Evolutionary conservation across 2,888 invertebrate species (phyloP).

Genomic region (Gnatocerus cornutus): DNA sequence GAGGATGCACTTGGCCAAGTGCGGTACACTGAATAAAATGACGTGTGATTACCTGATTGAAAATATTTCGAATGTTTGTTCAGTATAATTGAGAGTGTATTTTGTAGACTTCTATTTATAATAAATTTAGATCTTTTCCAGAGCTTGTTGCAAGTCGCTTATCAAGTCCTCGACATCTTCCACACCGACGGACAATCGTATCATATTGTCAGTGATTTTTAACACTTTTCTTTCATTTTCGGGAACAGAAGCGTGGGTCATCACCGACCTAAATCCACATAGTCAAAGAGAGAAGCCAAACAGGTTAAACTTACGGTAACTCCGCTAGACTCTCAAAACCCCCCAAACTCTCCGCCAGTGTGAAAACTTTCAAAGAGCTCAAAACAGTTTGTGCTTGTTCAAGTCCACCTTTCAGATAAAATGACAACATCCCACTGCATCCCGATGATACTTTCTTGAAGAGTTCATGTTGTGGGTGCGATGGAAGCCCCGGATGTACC

Average conservation of each 20-base stretch:
- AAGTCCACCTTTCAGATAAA: constrained; percentile 87
- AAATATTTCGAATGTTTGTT: constrained; percentile 55
- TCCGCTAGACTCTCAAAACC: constrained; percentile 96
- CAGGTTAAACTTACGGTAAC: constrained; percentile 82
- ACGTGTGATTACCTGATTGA: constrained; percentile 65
- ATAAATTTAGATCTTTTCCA: constrained; percentile 71
- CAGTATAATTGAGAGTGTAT: constrained; percentile 19
- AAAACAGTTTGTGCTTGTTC: constrained; percentile 84
- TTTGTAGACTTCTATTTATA: constrained; percentile 25
- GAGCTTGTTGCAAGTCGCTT: constrained; percentile 87
- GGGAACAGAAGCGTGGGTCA: constrained; percentile 97
- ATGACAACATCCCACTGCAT: constrained; percentile 94
- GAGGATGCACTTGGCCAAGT: constrained; percentile 72
- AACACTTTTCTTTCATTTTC: constrained; percentile 80
- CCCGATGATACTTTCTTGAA: constrained; percentile 87
- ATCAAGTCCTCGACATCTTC: constrained; percentile 91
- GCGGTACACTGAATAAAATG: constrained; percentile 64
- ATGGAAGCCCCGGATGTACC: constrained; percentile 87
- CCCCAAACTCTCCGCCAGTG: constrained; percentile 94
- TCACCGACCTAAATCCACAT: constrained; percentile 77
- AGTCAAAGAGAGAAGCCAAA: constrained; percentile 8
- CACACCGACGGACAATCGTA: constrained; percentile 92
- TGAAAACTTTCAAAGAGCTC: constrained; percentile 84
- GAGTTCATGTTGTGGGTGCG: constrained; percentile 90
- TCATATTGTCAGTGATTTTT: constrained; percentile 88